Evolutionary conservation across 35 echinoderm and acorn worm genomes (phyloP), one percentile per base, ranked within the genome.

Genomic region (Patiria miniata): DNA sequence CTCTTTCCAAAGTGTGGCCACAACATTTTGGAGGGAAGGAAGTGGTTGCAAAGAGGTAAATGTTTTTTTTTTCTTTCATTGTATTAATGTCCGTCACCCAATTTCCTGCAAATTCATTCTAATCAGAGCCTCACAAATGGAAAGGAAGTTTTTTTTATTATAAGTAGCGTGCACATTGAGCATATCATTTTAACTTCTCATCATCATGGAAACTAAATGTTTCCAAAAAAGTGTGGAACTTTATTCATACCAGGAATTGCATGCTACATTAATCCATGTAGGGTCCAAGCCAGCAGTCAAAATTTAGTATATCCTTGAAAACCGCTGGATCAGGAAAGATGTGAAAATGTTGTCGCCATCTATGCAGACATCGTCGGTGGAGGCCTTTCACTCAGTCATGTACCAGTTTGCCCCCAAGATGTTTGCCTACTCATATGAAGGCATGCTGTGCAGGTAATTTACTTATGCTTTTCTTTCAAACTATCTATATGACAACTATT

Each of bases 361-460:
- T 19, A 21, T 90, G 7, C 95, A 97, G 84, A 97, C 95, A 32
- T 90, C 91, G 7, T 69, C 36, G 22, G 61, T 97, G 4, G 91
- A 97, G 52, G 65, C 83, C 0, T 97, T 80, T 44, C 91, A 97
- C 52, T 29, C 47, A 7, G 47, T 93, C 1, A 69, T 97, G 17
- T 83, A 56, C 30, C 88, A 93, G 55, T 97, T 86, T 39, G 77
- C 83, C 4, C 94, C 90, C 28, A 97, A 91, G 68, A 79, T 87
- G 68, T 77, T 58, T 36, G n/a, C 73, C 1, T 97, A 68, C 59
- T 54, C 54, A 8, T 91, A 84, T 79, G 57, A 68, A 68, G 32
- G 32, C n/a, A 26, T 22, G 28, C 17, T 61, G 58, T 19, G 28
- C 58, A 68, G 5, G 61, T 68, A 28, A 22, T 21, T 15, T 8